Percentiles rank a stretch among this genome's conserved stretches.
These are phyloP conservation scores for Dipodomys stephensi DNA, from an alignment of 2,113 vertebrate species.

Conservation along the genomic window DNA sequence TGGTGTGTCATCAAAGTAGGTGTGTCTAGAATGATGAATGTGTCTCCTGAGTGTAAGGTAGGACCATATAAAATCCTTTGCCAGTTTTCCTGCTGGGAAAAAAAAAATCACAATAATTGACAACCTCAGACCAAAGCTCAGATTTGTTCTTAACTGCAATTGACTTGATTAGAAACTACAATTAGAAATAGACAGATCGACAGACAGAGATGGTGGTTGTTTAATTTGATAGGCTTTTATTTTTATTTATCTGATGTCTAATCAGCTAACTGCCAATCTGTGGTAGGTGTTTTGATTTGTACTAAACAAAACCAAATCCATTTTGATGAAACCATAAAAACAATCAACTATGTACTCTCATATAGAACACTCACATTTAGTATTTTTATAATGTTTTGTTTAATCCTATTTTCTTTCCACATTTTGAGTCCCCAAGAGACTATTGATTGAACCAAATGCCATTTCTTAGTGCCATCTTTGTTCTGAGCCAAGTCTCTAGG, in stretches of 20 bases:
- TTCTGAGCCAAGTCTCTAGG: not conserved
- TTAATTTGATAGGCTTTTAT: not conserved
- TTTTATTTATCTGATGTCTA: not conserved
- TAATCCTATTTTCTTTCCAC: conserved; percentile 62
- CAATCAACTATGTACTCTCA: not conserved
- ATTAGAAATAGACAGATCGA: no score
- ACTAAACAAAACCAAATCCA: conserved; percentile 40
- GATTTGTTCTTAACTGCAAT: conserved; percentile 43
- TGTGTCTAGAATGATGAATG: not conserved
- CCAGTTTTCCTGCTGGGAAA: conserved; percentile 17
- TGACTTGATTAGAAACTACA: not conserved
- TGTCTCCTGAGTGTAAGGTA: not conserved
- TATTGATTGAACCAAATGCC: not conserved
- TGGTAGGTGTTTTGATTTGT: conserved; percentile 6
- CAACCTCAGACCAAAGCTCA: not conserved
- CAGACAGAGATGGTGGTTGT: not conserved
- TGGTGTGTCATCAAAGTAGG: conserved; percentile 10
- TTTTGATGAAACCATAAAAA: conserved; percentile 67
- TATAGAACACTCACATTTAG: not conserved
- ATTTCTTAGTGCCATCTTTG: not conserved
- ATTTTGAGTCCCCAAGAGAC: conserved; percentile 49
- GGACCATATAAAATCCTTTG: not conserved
- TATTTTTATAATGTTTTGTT: not conserved
- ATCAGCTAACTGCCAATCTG: not conserved
- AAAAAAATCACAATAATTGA: not conserved